These are phyloP conservation scores for Diarsia mendica DNA, from an alignment of 2,888 invertebrate genomes.

Conservation along the genomic window DNA sequence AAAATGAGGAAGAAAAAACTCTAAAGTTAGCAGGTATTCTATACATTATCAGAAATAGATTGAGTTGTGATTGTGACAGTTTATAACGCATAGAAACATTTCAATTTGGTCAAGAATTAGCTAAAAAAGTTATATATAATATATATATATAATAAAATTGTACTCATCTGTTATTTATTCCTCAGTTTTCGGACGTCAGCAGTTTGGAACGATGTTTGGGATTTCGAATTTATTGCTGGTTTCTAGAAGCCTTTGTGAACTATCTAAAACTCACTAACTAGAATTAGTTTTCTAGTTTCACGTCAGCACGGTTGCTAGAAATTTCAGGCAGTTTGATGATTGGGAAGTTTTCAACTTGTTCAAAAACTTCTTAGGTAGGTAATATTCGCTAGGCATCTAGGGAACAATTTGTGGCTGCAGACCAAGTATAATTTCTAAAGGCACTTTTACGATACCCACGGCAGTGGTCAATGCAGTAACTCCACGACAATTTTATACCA, in stretches of 20 bases:
- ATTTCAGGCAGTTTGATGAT: conserved; percentile 4
- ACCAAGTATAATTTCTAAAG: background rate
- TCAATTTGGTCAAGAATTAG: background rate
- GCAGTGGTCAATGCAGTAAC: conserved; percentile 28
- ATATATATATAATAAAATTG: too few relatives aligned
- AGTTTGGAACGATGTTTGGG: background rate
- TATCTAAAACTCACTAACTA: conserved; percentile 22
- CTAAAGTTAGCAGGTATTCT: background rate
- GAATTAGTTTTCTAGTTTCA: conserved; percentile 14
- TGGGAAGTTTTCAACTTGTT: conserved; percentile 10
- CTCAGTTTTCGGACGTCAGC: background rate
- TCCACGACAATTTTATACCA: conserved; percentile 39
- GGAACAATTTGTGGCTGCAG: conserved; percentile 2
- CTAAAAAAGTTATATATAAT: too few relatives aligned
- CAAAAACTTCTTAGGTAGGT: background rate
- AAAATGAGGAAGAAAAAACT: background rate
- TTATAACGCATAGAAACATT: background rate
- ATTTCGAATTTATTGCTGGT: conserved; percentile 24
- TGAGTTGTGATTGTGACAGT: background rate
- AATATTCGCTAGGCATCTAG: background rate
- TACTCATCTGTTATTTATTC: background rate
- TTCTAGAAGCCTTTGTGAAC: conserved; percentile 13
- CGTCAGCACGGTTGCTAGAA: background rate
- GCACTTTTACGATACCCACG: conserved; percentile 20
- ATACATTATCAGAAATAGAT: background rate